Conservation (phyloP, 2,797 vertebrate genomes). For the Sternarchorhynchus goeldii region DNA sequence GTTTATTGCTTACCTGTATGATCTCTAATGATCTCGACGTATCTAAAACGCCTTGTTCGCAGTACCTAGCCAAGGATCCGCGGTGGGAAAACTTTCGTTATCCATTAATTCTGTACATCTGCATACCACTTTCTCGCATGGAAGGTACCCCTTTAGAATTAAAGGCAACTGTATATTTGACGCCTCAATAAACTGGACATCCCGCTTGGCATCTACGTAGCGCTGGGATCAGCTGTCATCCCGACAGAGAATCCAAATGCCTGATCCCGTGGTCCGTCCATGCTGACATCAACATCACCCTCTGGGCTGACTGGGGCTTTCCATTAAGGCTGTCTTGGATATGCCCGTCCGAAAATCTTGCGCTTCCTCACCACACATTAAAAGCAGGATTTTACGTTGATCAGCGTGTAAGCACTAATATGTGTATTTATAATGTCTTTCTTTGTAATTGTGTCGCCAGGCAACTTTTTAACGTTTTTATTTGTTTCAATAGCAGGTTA, state of each 20-base stretch:
- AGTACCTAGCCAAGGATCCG: neutral
- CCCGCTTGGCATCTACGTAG: slow-evolving; percentile 38
- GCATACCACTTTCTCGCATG: neutral
- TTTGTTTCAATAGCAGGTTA: too few species aligned
- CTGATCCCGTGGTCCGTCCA: slow-evolving; percentile 58
- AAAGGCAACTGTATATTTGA: neutral
- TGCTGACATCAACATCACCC: slow-evolving; percentile 73
- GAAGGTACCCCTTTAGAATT: neutral
- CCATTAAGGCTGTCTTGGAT: slow-evolving; percentile 58
- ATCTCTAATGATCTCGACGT: neutral
- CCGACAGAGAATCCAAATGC: slow-evolving; percentile 45
- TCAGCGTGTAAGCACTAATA: too few species aligned
- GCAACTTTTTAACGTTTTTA: too few species aligned
- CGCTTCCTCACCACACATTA: too few species aligned
- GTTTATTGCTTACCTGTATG: slow-evolving; percentile 32
- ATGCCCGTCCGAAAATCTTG: slow-evolving; percentile 69
- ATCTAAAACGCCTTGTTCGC: neutral
- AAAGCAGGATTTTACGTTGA: too few species aligned
- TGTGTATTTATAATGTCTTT: too few species aligned
- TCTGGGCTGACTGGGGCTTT: slow-evolving; percentile 51
- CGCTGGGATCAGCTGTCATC: slow-evolving; percentile 74
- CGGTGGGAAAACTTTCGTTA: slow-evolving; percentile 12
- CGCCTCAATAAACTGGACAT: neutral
- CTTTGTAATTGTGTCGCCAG: too few species aligned
- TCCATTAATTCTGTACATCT: slow-evolving; percentile 17